Base-by-base conservation (phyloP, 2,888 invertebrate species). In the Cosmia trapezina region DNA sequence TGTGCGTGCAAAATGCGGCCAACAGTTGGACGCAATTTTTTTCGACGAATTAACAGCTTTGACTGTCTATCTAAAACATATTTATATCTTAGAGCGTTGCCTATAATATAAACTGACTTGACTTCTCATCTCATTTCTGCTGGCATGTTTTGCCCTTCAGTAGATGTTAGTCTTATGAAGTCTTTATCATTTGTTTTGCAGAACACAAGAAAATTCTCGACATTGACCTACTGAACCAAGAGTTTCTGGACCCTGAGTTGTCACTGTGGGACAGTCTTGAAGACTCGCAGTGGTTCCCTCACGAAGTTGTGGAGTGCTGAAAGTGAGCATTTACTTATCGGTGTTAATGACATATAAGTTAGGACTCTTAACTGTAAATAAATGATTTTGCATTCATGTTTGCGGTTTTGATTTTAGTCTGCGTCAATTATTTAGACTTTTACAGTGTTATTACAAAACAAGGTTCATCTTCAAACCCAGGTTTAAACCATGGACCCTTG, bases 201-300 rank as follows among this genome's bases (percentile, higher is more conserved):
- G 98, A 98, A 81, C 98, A 98, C 91, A 98, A 98, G 85, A 96
- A 97, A 82, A 94, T 97, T 17, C 90, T 98, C 64, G 98, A 98
- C 89, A 94, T 98, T 5, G 98, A 98, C 59, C 97, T 97, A 90
- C 88, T 98, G 89, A 98, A 98, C 89, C 97, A 97, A 81, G 98
- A 98, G 74, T 96, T 97, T 67, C 96, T 98, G 59, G 98, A 98
- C 83, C 97, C 97, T 37, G 98, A 98, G 88, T 96, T 97, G 73
- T 97, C 97, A 66, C 92, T 98, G 43, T 98, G 98, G 97, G 98
- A 98, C 92, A 97, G 97, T 22, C 90, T 98, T 61, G 98, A 98
- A 90, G 97, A 97, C 77, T 98, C 98, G 0, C 98, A 98, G 89
- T 98, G 98, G 98, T 96, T 98, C 87, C 98, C 98, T 0, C 97